Conservation (phyloP, 2,113 vertebrate genomes). For the Erythrocercus mccallii region DNA sequence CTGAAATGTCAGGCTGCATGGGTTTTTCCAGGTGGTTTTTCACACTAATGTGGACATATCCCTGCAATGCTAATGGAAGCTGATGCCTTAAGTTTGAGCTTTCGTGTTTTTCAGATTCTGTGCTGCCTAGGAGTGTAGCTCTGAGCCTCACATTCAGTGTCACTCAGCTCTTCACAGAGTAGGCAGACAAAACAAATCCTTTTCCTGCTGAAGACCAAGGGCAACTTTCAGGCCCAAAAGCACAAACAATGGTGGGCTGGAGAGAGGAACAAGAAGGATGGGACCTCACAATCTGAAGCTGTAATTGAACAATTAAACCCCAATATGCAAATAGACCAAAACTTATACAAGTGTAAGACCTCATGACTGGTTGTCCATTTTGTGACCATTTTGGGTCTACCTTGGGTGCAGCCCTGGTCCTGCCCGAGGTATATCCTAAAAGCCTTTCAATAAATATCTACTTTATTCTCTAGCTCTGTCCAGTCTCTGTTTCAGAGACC, state of each 20-base stretch:
- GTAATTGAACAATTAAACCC: background rate
- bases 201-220: background rate
- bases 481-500: background rate
- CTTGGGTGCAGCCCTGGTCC: background rate
- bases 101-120: background rate
- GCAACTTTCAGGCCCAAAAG: background rate
- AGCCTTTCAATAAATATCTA: background rate
- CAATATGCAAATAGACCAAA: background rate
- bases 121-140: background rate
- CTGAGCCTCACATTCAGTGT: background rate
- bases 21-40: background rate
- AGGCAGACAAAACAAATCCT: background rate
- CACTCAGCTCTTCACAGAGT: background rate
- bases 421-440: background rate
- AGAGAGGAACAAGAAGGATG: background rate
- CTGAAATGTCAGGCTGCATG: background rate
- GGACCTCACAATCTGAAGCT: background rate
- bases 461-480: background rate
- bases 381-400: background rate
- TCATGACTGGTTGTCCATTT: background rate
- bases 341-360: background rate
- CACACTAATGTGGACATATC: background rate
- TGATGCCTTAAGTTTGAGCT: background rate
- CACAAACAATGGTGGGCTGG: background rate
- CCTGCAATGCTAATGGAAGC: background rate